These are phyloP conservation scores for Boleophthalmus pectinirostris DNA, from an alignment of 2,113 vertebrate species.

Conservation along the genomic window DNA sequence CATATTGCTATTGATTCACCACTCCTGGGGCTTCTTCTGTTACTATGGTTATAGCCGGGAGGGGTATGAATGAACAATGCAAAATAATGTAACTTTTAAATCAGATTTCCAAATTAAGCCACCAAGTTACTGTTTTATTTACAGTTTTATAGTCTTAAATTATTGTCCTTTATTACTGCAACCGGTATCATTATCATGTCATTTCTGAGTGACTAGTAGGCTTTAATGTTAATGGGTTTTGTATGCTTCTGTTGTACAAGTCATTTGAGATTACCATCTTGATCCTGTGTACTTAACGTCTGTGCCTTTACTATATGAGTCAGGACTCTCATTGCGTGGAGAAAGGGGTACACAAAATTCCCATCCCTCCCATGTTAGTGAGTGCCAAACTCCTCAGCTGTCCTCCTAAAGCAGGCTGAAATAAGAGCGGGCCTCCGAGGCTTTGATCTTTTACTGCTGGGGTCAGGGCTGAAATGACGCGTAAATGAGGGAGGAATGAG, in stretches of 20 bases:
- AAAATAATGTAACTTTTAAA: conserved; percentile 58
- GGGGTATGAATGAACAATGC: conserved; percentile 38
- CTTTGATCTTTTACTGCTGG: conserved; percentile 82
- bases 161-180: not conserved
- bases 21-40: conserved; percentile 65
- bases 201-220: not conserved
- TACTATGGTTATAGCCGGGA: conserved; percentile 67
- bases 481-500: conserved; percentile 82
- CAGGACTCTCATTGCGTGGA: conserved; percentile 69
- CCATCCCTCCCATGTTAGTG: conserved; percentile 67
- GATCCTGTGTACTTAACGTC: conserved; percentile 60
- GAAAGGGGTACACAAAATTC: conserved; percentile 75
- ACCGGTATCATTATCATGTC: not conserved
- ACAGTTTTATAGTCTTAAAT: not conserved
- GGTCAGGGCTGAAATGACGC: conserved; percentile 81
- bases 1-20: conserved; percentile 77
- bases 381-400: conserved; percentile 78
- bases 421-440: conserved; percentile 78
- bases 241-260: conserved; percentile 30
- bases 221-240: conserved; percentile 1
- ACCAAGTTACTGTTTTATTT: not conserved
- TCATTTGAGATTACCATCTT: conserved; percentile 60
- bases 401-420: conserved; percentile 77
- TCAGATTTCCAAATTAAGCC: conserved; percentile 12
- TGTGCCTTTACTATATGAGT: conserved; percentile 55